phyloP scores from a whole-genome alignment of 2,888 invertebrate species.

The Leptopilina myrica region DNA sequence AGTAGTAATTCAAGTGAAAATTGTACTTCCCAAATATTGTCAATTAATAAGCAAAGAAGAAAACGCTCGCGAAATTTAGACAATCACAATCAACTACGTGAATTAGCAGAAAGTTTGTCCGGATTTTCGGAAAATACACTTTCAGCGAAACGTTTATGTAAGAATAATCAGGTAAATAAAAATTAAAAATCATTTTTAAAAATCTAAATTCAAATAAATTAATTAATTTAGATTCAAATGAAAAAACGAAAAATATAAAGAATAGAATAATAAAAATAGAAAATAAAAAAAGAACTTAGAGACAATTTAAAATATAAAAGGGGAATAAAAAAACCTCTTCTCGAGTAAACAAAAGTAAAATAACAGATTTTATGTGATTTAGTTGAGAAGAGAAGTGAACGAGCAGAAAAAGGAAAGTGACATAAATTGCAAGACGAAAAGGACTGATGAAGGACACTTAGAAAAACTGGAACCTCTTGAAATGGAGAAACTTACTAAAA shows the following conservation, averaged over 20 bases:
- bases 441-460: not conserved
- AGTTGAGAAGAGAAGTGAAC: not conserved
- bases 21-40: not conserved
- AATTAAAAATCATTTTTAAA: not conserved
- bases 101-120: slow-evolving; percentile 48
- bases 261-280: not conserved
- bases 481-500: slow-evolving; percentile 19
- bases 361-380: not conserved
- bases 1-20: not conserved
- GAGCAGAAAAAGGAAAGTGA: slow-evolving; percentile 11
- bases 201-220: not conserved
- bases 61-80: slow-evolving; percentile 48
- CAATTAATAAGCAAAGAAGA: not conserved
- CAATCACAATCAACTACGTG: slow-evolving; percentile 49
- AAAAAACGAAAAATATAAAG: not conserved
- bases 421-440: not conserved
- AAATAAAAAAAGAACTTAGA: slow-evolving; percentile 12
- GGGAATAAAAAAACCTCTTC: too few species aligned
- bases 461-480: slow-evolving; percentile 9
- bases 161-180: not conserved
- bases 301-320: too few species aligned
- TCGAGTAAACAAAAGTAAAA: not conserved
- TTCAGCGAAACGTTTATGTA: not conserved
- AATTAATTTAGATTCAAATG: not conserved
- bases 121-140: slow-evolving; percentile 20